Base-by-base conservation (phyloP, 2,797 vertebrate species). In the Pseudotriccus pelzelni region DNA sequence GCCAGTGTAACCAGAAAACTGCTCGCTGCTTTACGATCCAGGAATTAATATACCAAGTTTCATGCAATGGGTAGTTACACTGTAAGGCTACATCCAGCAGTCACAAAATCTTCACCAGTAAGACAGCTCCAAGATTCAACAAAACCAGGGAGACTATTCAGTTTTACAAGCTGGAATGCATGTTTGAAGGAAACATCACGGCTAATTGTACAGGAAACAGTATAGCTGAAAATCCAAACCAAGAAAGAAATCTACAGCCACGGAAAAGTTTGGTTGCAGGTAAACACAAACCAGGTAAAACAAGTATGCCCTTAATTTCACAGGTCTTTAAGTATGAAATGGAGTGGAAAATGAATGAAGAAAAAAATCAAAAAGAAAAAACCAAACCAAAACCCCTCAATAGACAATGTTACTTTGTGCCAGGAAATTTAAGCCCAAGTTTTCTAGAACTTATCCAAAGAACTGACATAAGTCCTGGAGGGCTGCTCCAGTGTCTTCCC, bases 361-460 rank as follows among this genome's bases (percentile, higher is more conserved):
- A 66, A 46, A 6, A 4, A 76, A 70, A 53, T 13, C 3, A 21
- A 66, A 69, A 12, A 23, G 4, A 6, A 37, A 52, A 55, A 52
- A 49, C 55, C 9, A 7, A 0, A 0, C 0, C 2, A 1, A 43
- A 30, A 2, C 3, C 14, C 2, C 16, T 77, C 36, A 44, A 41
- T 84, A 82, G 10, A 41, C 18, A 39, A 9, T 6, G 3, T 34
- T 24, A 18, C 19, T 68, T 64, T 56, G 9, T 37, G 9, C 20
- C 22, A 79, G 0, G 2, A 82, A 56, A 77, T 49, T 34, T 3
- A 36, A 0, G 1, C 27, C n/a, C 52, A 55, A 9, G 30, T 86
- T 67, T 76, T 44, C 34, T 73, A n/a, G n/a, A 52, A 7, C 32
- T 86, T 62, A 25, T 59, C 44, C 3, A 3, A 34, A 88, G 55